Evolutionary conservation across 2,888 invertebrate genomes (phyloP).

Genomic region (Achlya flavicornis): DNA sequence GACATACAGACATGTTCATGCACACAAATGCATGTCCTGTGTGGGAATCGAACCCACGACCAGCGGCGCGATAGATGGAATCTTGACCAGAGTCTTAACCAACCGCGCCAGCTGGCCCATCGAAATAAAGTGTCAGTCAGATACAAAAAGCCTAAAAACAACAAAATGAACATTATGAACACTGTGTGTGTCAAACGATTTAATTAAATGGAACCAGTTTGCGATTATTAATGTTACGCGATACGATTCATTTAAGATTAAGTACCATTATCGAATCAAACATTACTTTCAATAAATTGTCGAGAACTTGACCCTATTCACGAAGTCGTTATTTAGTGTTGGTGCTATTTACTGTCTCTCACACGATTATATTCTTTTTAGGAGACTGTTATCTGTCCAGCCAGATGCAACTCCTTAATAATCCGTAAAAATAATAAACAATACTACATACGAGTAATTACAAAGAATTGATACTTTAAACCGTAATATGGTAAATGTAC

Average conservation of each 20-base stretch:
- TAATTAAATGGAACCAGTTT: conserved; percentile 5
- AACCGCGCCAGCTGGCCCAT: no score
- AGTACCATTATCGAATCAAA: not conserved
- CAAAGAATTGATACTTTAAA: no score
- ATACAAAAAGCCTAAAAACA: not conserved
- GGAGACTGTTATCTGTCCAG: not conserved
- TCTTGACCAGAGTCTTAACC: no score
- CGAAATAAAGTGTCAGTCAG: no score
- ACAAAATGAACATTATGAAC: not conserved
- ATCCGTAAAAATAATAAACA: no score
- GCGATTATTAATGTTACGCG: not conserved
- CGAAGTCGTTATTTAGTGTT: not conserved
- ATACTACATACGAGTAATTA: no score
- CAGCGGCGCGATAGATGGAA: no score
- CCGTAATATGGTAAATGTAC: no score
- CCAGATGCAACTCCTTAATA: no score
- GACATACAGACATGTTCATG: no score
- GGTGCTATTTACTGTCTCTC: not conserved
- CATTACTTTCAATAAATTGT: not conserved
- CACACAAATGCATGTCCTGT: no score
- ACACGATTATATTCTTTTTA: not conserved
- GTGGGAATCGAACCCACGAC: no score
- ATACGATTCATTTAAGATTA: not conserved
- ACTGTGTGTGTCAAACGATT: not conserved
- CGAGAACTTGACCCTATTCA: not conserved